Base-by-base conservation (phyloP, 1,140 invertebrate species). In the Zaprionus africanus region DNA sequence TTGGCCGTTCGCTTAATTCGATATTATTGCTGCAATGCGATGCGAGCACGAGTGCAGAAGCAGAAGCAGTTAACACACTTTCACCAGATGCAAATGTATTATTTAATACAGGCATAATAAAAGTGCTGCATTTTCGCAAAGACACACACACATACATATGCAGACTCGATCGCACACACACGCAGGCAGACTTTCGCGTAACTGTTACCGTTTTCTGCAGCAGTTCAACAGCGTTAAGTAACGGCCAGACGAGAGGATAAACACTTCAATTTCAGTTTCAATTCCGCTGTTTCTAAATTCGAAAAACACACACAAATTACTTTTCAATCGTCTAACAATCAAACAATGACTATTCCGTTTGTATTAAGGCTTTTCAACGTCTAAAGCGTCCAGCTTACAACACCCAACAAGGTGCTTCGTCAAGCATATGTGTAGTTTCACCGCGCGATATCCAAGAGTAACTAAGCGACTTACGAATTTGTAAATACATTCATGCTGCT, bases 51-150 rank as follows among this genome's bases (percentile, higher is more conserved):
- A 43, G 46, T 38, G 38, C 51, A 66, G 62, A 80, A 70, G 69
- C 46, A 81, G 79, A 80, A 88, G 64, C 84, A 67, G 70, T 87
- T 88, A 88, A 78, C 84, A 83, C 69, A 87, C 84, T 87, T 87
- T 87, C 81, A 88, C 84, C 81, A 78, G 46, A 78, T 73, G 80
- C 81, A 78, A 80, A 87, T 76, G 74, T 76, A 83, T 83, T 87
- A 87, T 83, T 83, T 79, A 78, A 75, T 78, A 59, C 64, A 60
- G 60, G 38, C 59, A 81, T 69, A 75, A 78, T 63, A 73, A 67
- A 83, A 68, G 46, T 51, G 62, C 58, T 63, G 71, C 75, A 76
- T 73, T 70, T 80, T 75, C 62, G 70, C 75, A 77, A 54, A 43
- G 24, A 17, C 19, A 22, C 19, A 19, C 43, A 41, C 38, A 26